These are phyloP conservation scores for Drosophila arizonae DNA, from an alignment of 1,140 invertebrate species.

Conservation along the genomic window DNA sequence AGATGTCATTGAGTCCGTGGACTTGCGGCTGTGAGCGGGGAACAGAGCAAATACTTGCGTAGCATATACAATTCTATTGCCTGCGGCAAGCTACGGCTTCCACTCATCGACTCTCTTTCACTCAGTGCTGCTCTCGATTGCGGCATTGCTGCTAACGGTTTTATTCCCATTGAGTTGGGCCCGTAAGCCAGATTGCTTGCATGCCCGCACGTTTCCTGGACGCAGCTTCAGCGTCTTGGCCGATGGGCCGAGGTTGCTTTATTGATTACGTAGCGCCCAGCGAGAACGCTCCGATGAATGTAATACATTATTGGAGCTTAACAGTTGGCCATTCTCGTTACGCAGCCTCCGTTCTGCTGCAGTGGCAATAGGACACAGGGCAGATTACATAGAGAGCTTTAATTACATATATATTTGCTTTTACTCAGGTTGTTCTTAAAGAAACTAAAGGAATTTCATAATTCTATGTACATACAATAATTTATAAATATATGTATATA, in stretches of 20 bases:
- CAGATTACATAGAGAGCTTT: slow-evolving; percentile 31
- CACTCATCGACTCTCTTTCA: background rate
- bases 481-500: background rate
- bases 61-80: slow-evolving; percentile 70
- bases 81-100: slow-evolving; percentile 39
- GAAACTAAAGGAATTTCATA: no score
- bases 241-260: slow-evolving; percentile 20
- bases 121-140: background rate
- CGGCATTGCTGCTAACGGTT: slow-evolving; percentile 4
- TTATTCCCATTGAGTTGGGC: slow-evolving; percentile 15
- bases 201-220: slow-evolving; percentile 73
- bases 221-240: slow-evolving; percentile 42
- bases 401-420: background rate
- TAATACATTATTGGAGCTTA: slow-evolving; percentile 44
- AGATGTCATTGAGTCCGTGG: background rate
- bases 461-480: no score
- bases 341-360: background rate
- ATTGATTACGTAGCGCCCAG: slow-evolving; percentile 37
- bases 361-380: slow-evolving; percentile 33
- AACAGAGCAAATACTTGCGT: slow-evolving; percentile 39
- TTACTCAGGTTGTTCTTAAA: background rate
- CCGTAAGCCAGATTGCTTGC: slow-evolving; percentile 64
- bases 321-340: background rate
- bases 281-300: slow-evolving; percentile 30
- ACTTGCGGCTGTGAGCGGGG: background rate